Base-by-base conservation (phyloP, 2,888 invertebrate genomes). In the Seira musarum region DNA sequence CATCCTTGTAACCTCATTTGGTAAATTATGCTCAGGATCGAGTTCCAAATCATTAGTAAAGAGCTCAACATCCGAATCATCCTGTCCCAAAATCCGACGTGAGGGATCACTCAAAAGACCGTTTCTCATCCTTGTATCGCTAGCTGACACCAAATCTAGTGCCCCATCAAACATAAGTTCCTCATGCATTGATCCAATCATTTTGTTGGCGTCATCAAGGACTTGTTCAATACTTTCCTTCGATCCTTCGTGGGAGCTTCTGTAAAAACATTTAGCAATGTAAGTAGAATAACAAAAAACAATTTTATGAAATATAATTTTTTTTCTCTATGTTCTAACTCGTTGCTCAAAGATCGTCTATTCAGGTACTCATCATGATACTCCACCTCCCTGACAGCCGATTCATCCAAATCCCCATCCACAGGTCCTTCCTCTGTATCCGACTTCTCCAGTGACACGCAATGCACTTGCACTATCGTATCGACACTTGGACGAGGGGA, bases 101-200 rank as follows among this genome's bases (percentile, higher is more conserved):
- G 35, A 21, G 15, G 65, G 49, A 21, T 19, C 63, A 6, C 53
- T 35, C 13, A 68, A 25, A 2, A 61, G 67, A 21, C 22, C 65
- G 13, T 57, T 70, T 67, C 25, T 74, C 72, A 46, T 75, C 57
- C 10, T 53, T 30, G 13, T 35, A 21, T 3, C 57, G 30, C 30
- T 22, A 1, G 30, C 66, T 8, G 53, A 53, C 15, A 53, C 53
- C 2, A 35, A 13, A 17, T 49, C 73, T 21, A 76, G 63, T 22
- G 46, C 69, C 2, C 70, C 24, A 5, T 65, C 74, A 22, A 75
- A 82, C 70, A 82, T 82, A 6, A 84, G 61, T 25, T 84, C 84
- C 73, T 84, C 84, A 19, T 84, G 84, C 79, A 84, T 82, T 15
- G 84, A 84, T 10, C 82, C 84, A 63, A 84, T 82, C 84, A 84